Evolutionary conservation across 2,113 vertebrate species (phyloP), one percentile per base, ranked within the genome.

Genomic region (Chauna torquata): DNA sequence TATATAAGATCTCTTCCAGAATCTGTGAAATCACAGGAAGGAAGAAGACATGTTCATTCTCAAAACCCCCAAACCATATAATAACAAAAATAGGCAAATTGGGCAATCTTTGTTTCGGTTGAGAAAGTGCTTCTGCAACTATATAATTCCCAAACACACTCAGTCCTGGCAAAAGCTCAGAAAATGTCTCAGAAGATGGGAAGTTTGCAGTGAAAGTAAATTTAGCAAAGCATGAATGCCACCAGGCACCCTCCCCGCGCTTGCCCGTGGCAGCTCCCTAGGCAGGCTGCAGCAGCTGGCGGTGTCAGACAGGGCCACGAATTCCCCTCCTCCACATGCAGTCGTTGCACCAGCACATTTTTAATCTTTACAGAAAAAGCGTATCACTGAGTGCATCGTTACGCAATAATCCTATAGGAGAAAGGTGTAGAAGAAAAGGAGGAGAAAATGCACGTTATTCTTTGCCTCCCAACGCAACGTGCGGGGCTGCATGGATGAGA

Each of bases 201-300:
- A 91, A 84, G 52, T 50, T 27, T 84, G 65, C 69, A 78, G 72
- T 42, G 57, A 68, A 94, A 96, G 61, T 47, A 42, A 89, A 87
- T 82, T 84, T 79, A 47, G 5, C 9, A 1, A 66, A 54, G 47
- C 16, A 5, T 36, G 78, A 75, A 68, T 44, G 61, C 86, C 38
- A 13, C 3, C 0, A 0, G 20, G 34, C 7, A 2, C 58, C 66
- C 12, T 59, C 44, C 36, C 16, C 34, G 45, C 47, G 80, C 45
- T 80, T 3, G 1, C 34, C 36, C 23, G 1, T 0, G 0, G 80
- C 72, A 59, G 54, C 11, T 64, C 50, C 72, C 0, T 0, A 32
- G 22, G 66, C 1, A 4, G 54, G 40, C 0, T 0, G 32, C 18
- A 34, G 38, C 70, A 40, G 49, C 18, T 54, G 49, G n/a, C 18